phyloP scores from a whole-genome alignment of 2,113 vertebrate species.

The Chamaea fasciata region DNA sequence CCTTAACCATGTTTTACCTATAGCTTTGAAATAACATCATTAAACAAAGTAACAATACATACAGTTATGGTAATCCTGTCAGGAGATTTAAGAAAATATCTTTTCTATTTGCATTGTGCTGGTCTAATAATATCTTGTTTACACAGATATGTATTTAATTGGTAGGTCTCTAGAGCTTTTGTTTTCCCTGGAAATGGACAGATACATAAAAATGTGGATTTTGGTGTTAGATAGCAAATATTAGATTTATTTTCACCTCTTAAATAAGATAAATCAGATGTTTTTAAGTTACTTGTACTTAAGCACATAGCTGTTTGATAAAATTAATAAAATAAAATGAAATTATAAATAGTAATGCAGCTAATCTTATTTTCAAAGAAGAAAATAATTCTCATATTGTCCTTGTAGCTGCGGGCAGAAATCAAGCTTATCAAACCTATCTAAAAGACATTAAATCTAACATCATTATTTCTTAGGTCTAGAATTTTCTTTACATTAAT shows the following conservation, averaged over 20 bases:
- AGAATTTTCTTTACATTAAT: background rate
- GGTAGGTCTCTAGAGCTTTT: background rate
- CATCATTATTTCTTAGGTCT: background rate
- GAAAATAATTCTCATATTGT: background rate
- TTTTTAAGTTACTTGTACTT: background rate
- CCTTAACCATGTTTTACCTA: background rate
- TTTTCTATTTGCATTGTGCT: background rate
- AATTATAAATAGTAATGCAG: background rate
- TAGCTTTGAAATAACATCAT: background rate
- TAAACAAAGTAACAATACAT: background rate
- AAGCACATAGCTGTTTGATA: background rate
- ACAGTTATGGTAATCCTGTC: background rate
- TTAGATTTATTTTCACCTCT: background rate
- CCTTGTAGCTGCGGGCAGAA: background rate
- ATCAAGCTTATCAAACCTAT: background rate
- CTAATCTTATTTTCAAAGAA: background rate
- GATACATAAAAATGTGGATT: background rate
- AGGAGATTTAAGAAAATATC: background rate
- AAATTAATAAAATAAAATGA: background rate
- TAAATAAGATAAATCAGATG: background rate
- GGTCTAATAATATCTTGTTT: background rate
- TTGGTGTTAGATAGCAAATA: background rate
- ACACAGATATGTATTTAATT: background rate
- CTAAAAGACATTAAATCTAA: background rate
- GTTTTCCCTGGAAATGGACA: background rate